Evolutionary conservation across 2,113 vertebrate genomes (phyloP), one percentile per base, ranked within the genome.

Genomic region (Chaenogobius annularis): DNA sequence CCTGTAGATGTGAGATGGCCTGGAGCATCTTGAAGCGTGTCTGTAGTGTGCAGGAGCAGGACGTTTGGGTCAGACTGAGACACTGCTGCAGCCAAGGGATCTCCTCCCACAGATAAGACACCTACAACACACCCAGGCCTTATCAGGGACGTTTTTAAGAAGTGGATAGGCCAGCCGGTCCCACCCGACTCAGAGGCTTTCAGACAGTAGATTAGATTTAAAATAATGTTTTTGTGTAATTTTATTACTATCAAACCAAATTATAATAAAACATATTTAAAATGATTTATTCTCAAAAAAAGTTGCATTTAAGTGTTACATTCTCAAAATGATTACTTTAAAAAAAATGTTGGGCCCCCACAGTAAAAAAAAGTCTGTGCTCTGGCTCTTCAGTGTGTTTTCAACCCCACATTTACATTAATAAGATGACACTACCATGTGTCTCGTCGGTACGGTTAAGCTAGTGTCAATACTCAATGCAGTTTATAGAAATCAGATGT

Each of bases 71-170:
- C 2, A 95, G 91, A 0, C 90, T 93, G 64, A 96, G 92, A 6
- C 95, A 95, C 78, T 96, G 96, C 75, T 94, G 93, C 55, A 97
- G 85, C 96, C 96, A 96, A 43, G 93, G 84, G 72, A 96, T 93
- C 83, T 97, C 95, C 0, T 96, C 95, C 96, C 96, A 97, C 82
- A 96, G 92, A 72, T 94, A 96, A 0, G 95, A 95, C 10, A 96
- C 94, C 96, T 97, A 81, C n/a, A n/a, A 70, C 12, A 67, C 1
- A 31, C 19, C 17, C 11, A 26, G 50, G 17, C 13, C 37, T 40
- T 40, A 40, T 40, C 37, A 40, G 37, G 37, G 37, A 5, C 8
- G 3, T 40, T 40, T 40, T 9, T 40, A 40, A 40, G 3, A 9
- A 40, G 37, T 6, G 37, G 37, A 40, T 40, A 40, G 37, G 37